A percentile compares a stretch with the other conserved stretches of the same genome.
phyloP scores from a whole-genome alignment of 2,113 vertebrate genomes.

The Petaurus breviceps region DNA sequence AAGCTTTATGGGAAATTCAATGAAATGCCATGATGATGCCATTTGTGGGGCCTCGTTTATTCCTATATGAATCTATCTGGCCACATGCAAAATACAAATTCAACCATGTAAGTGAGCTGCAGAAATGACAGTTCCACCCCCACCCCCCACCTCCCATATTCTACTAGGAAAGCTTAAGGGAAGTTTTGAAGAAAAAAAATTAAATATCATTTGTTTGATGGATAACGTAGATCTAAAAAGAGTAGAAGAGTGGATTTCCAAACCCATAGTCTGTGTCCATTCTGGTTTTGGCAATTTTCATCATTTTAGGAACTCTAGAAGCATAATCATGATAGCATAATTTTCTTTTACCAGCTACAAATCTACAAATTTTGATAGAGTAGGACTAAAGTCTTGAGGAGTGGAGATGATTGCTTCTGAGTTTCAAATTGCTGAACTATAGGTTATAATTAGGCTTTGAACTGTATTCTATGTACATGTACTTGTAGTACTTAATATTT shows the following conservation, averaged over 20 bases:
- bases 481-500: neutral
- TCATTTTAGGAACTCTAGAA: neutral
- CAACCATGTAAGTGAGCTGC: neutral
- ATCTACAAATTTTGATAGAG: neutral
- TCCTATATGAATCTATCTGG: conserved; percentile 38
- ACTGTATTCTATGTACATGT: neutral
- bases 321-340: neutral
- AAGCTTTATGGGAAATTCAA: conserved; percentile 71
- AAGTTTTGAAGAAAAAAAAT: neutral
- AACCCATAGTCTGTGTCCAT: neutral
- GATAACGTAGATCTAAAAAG: too few relatives aligned
- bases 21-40: conserved; percentile 78
- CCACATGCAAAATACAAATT: conserved; percentile 46
- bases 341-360: neutral
- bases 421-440: neutral
- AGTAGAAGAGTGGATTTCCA: neutral
- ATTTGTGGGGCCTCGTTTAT: conserved; percentile 23
- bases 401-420: neutral
- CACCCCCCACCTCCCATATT: neutral
- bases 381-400: neutral
- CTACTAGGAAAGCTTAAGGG: neutral
- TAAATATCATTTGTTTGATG: neutral
- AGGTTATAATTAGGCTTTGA: neutral
- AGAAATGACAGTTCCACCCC: neutral
- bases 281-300: neutral